Conservation (phyloP, 1,140 invertebrate genomes). For the Radopholus similis region DNA sequence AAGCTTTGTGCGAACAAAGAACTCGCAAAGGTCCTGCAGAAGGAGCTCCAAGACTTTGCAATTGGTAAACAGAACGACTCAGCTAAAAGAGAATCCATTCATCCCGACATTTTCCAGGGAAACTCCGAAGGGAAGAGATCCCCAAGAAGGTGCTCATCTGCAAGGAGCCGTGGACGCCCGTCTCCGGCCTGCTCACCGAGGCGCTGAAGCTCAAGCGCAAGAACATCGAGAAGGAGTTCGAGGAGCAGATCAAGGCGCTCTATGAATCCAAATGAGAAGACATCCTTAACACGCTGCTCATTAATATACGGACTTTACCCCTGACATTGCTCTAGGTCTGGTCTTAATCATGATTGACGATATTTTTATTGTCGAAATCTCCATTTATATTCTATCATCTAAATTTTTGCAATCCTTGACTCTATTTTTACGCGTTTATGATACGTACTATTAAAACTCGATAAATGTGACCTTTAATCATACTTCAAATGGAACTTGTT, state of each 20-base stretch:
- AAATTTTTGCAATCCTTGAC: no score
- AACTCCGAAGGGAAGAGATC: constrained; percentile 77
- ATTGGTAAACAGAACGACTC: constrained; percentile 18
- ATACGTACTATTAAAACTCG: no score
- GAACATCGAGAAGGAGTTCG: constrained; percentile 85
- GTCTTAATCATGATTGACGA: no score
- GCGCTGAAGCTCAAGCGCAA: constrained; percentile 94
- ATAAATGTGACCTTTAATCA: no score
- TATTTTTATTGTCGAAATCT: no score
- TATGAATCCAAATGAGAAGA: constrained; percentile 65
- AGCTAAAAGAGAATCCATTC: background rate
- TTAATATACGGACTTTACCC: no score
- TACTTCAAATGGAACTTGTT: no score
- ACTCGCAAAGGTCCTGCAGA: constrained; percentile 41
- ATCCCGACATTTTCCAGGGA: constrained; percentile 39
- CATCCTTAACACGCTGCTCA: background rate
- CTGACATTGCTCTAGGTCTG: no score
- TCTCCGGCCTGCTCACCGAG: constrained; percentile 89
- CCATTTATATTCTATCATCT: no score
- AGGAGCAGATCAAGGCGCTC: constrained; percentile 83
- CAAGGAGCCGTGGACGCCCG: constrained; percentile 87
- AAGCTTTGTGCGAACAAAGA: constrained; percentile 47
- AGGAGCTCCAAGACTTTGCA: constrained; percentile 48
- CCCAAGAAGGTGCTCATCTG: constrained; percentile 83
- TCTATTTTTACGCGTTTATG: no score